Base-by-base conservation (phyloP, 2,888 invertebrate genomes). In the Dicyrtomina minuta region DNA sequence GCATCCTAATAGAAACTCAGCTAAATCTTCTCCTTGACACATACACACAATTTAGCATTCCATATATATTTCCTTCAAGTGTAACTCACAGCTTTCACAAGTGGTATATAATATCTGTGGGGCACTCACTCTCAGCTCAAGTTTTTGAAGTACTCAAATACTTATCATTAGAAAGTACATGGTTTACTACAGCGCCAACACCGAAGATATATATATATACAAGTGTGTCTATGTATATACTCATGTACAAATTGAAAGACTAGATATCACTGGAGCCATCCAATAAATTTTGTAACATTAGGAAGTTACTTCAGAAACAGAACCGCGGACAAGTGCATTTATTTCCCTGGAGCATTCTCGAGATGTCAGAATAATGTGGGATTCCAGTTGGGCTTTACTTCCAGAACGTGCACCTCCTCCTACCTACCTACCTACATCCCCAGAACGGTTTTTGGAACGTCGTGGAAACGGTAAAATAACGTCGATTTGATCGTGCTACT, bases 241-340 rank as follows among this genome's bases (percentile, higher is more conserved):
- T 3, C 24, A 24, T 13, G 51, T 17, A 53, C 12, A 12, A 53
- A 22, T 12, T 24, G 44, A 26, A 44, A 24, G 26, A 22, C 44
- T 17, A 60, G 60, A 44, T 13, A 10, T 1, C 22, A 41, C 27
- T 51, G 26, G 64, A 64, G 33, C 22, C 55, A 55, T 44, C 66
- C 56, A 66, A 66, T 66, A 66, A 66, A 66, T 66, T 66, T 43
- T 43, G 66, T 56, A 66, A 66, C 58, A 62, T 62, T 49, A 49
- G 62, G 51, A 62, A 62, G 62, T 62, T 62, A 62, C 49, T 62
- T 62, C 62, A 62, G 49, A 62, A 62, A 62, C 62, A 62, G 62
- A 62, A 62, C 62, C 62, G 62, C 51, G 62, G 62, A 62, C 62
- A 62, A 62, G 62, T 62, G 49, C 62, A 62, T 62, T 62, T 62